Percentiles rank a stretch among this genome's conserved stretches.
Conservation (phyloP, 2,888 invertebrate genomes). For the Mystacides longicornis region DNA sequence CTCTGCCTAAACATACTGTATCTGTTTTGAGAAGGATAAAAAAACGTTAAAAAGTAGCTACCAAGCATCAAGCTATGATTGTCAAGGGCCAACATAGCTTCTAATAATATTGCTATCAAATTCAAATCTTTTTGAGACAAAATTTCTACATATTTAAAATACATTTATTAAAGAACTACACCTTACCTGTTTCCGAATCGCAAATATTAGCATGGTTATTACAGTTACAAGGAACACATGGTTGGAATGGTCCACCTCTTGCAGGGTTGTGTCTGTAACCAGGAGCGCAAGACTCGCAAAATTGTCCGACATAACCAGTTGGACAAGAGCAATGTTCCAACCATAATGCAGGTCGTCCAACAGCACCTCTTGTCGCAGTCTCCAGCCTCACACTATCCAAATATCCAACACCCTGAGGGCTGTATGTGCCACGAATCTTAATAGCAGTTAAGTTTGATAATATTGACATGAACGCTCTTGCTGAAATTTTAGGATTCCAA, state of each 20-base stretch:
- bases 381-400: conserved; percentile 84
- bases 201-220: conserved; percentile 95
- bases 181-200: conserved; percentile 80
- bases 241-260: conserved; percentile 86
- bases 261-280: conserved; percentile 90
- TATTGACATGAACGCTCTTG: conserved; percentile 86
- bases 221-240: conserved; percentile 94
- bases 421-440: conserved; percentile 89
- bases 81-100: too few relatives aligned
- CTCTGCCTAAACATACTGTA: too few relatives aligned
- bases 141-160: background rate
- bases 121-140: conserved; percentile 4
- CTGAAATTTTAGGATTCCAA: conserved; percentile 86
- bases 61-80: too few relatives aligned
- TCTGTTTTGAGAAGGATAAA: too few relatives aligned
- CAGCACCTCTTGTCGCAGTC: conserved; percentile 76
- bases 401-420: conserved; percentile 75
- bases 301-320: conserved; percentile 82
- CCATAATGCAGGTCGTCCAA: conserved; percentile 76
- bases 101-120: too few relatives aligned
- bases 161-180: background rate
- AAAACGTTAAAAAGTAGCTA: too few relatives aligned
- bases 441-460: conserved; percentile 90
- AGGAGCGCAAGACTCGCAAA: conserved; percentile 95
- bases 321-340: conserved; percentile 92